Base-by-base conservation (phyloP, 2,113 vertebrate genomes). In the Ifrita kowaldi region DNA sequence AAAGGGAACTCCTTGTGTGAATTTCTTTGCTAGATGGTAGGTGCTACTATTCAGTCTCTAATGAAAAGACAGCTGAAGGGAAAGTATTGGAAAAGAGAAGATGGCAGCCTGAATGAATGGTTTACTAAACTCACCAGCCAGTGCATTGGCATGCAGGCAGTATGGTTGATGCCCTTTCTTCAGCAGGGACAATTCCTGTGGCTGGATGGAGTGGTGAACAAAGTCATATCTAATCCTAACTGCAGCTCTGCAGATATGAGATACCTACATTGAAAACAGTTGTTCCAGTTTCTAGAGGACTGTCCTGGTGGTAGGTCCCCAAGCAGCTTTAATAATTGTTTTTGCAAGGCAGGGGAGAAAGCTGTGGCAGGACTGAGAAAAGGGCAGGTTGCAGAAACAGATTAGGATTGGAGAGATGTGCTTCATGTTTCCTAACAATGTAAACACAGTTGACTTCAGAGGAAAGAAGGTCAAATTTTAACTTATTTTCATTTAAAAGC, bases 1-100 rank as follows among this genome's bases (percentile, higher is more conserved):
- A 57, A 79, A 91, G 81, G 90, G 69, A 80, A 28, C 60, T 81
- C 89, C 35, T 27, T 82, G 74, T 75, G 56, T 65, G 64, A 23
- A 86, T 89, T 82, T 76, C 82, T 95, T 87, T 92, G 79, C 96
- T 71, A n/a, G 59, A 44, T n/a, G 59, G 39, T 69, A 70, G 89
- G 76, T 90, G 84, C 84, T 91, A 23, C 69, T 88, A 75, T 94
- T 90, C 76, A 80, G 41, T 26, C n/a, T 63, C 62, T 41, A 59
- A 59, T 93, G 87, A 80, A 93, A 96, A 90, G 65, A 57, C 79
- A 91, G 59, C 82, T 63, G 81, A 88, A 78, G 22, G 75, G 71
- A 57, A 75, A 73, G 70, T 67, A 28, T 15, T 77, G 53, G 56
- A 67, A 89, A 74, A 44, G 69, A 77, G 82, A 79, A 84, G 68